phyloP scores from a whole-genome alignment of 2,113 vertebrate species.

The Harpagus bidentatus region DNA sequence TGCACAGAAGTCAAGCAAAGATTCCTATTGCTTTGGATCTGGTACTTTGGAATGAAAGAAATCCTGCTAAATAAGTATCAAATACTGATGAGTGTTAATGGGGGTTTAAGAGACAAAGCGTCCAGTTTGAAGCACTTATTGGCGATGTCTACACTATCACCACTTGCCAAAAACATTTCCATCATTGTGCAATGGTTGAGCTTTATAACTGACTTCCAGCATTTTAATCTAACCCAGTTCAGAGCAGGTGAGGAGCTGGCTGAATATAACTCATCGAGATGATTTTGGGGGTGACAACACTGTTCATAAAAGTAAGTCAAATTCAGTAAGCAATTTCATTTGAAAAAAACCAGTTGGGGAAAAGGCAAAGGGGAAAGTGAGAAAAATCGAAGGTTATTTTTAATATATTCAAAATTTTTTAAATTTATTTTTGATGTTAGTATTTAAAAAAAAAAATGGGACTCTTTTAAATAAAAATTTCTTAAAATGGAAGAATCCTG shows the following conservation, averaged over 20 bases:
- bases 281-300: neutral
- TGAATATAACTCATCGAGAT: neutral
- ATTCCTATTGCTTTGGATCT: neutral
- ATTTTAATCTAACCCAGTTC: slow-evolving; percentile 21
- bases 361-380: neutral
- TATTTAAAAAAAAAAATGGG: neutral
- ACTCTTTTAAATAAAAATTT: neutral
- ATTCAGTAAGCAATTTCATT: neutral
- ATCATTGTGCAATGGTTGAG: slow-evolving; percentile 44
- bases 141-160: slow-evolving; percentile 60
- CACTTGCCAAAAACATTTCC: slow-evolving; percentile 68
- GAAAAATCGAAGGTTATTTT: neutral
- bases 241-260: slow-evolving; percentile 27
- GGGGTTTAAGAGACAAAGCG: slow-evolving; percentile 60
- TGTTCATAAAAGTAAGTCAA: neutral
- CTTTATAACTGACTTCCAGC: slow-evolving; percentile 32
- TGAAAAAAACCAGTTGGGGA: neutral
- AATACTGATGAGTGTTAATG: slow-evolving; percentile 58
- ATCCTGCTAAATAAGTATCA: slow-evolving; percentile 39
- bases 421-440: neutral
- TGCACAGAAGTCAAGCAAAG: slow-evolving; percentile 18
- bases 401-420: neutral
- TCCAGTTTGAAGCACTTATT: slow-evolving; percentile 68
- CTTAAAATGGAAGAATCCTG: neutral
- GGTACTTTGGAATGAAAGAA: slow-evolving; percentile 19